Evolutionary conservation across 2,113 vertebrate species (phyloP), one percentile per base, ranked within the genome.

Genomic region (Zapus hudsonius): DNA sequence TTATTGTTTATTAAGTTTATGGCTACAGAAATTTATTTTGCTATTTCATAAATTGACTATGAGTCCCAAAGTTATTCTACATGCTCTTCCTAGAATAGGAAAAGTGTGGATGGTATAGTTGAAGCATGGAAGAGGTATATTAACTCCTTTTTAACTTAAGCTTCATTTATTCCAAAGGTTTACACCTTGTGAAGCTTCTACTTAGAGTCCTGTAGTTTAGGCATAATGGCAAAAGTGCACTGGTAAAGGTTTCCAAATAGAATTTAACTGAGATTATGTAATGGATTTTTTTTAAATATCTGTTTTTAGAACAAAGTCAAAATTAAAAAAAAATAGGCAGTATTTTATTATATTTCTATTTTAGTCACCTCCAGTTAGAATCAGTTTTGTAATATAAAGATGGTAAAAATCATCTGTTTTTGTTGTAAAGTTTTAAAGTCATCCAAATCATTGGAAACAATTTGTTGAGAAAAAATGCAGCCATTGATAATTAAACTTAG

Each of bases 401-500:
- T 87, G 67, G 33, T 76, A 13, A 72, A 94, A 92, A 74, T 72
- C 36, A 72, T 57, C 11, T 52, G 47, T 38, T 74, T 93, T 90
- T 79, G 23, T 75, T 72, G 17, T 44, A 69, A 59, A 78, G 55
- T 75, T 86, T 47, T 55, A 63, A 88, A 83, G 76, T 47, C 15
- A 87, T 78, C 25, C 57, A 93, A 72, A 86, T 57, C 38, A 57
- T 7, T 76, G 9, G 44, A 57, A 94, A 55, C 73, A 27, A 87
- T 63, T 92, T 96, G 64, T 81, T 82, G 80, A 86, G 5, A 88
- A n/a, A 29, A 92, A 64, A 29, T 29, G 29, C 42, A 73, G 22
- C 23, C 40, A 92, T 70, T 83, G 5, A 40, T 33, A 29, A 75
- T 87, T 61, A 92, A 97, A 96, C 76, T 11, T 3, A 94, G 70